Evolutionary conservation across 2,888 invertebrate genomes (phyloP), one percentile per base, ranked within the genome.

Genomic region (Heliconius cydno): DNA sequence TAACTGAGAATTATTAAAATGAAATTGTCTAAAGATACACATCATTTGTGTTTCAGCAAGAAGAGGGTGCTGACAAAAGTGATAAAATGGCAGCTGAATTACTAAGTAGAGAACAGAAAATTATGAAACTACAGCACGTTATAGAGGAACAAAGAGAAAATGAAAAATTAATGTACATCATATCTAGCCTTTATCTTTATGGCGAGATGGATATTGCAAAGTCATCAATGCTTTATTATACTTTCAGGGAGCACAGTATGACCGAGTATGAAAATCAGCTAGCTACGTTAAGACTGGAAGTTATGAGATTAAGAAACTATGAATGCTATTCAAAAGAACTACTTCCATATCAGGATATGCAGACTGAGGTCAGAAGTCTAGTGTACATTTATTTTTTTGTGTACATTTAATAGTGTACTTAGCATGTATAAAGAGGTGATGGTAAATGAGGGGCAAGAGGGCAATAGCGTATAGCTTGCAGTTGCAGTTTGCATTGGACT

Each of bases 21-120:
- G 34, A n/a, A 10, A 75, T 71, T 70, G 28, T 28, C 3, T 25
- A 41, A 13, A 46, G 41, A 52, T 72, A 10, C 25, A n/a, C 25
- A 15, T 25, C 28, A 25, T 22, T 38, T 46, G 3, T 13, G 22
- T 88, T 90, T 78, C 81, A 94, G 94, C 91, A 93, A 91, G 90
- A 88, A 76, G 92, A 91, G 83, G 90, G 89, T 63, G 83, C 85
- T 15, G 90, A 90, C 22, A 90, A 87, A 60, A 89, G 91, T 81
- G 90, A 93, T 78, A 92, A 92, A 87, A 90, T 94, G 86, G 92
- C 92, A 2, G 86, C 89, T 1, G 94, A 94, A 82, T 84, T 95
- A 41, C 84, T 95, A 80, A 90, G 90, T 12, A 90, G 89, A 85
- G 94, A 95, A 84, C 89, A 90, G 84, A 91, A 89, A 86, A 92